phyloP scores from a whole-genome alignment of 2,888 invertebrate species.

The Drosophila leonis region DNA sequence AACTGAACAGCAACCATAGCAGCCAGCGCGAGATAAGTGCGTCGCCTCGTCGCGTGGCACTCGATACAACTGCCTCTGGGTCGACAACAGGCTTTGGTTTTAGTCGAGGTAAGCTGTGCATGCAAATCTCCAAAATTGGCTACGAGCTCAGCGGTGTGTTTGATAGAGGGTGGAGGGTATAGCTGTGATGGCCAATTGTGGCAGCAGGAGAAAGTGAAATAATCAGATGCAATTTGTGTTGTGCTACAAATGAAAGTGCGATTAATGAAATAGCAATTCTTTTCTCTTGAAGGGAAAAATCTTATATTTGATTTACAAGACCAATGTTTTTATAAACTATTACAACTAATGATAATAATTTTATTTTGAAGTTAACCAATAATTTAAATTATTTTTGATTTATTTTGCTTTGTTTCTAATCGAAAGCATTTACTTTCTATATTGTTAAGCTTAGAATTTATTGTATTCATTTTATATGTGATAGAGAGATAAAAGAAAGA shows the following conservation, averaged over 20 bases:
- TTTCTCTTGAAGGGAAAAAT: too few species aligned
- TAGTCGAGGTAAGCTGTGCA: conserved; percentile 82
- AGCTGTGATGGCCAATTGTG: not conserved
- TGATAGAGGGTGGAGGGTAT: not conserved
- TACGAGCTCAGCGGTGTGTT: not conserved
- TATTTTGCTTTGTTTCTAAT: too few species aligned
- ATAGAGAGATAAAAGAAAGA: not conserved
- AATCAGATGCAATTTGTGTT: not conserved
- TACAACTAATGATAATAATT: too few species aligned
- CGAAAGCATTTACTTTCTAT: too few species aligned
- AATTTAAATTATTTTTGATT: too few species aligned
- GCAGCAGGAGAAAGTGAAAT: not conserved
- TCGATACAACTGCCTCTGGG: conserved; percentile 84
- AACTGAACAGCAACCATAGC: conserved; percentile 68
- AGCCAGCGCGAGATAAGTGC: conserved; percentile 78
- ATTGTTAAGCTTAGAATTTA: too few species aligned
- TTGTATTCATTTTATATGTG: too few species aligned
- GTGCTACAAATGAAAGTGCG: not conserved
- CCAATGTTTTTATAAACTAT: too few species aligned
- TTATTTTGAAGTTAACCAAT: too few species aligned
- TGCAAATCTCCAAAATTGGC: not conserved
- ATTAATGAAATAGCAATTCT: too few species aligned
- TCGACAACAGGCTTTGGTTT: conserved; percentile 83
- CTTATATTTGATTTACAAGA: too few species aligned
- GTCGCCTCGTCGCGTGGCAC: conserved; percentile 76